Conservation (phyloP, 1,140 invertebrate species). For the Liolophura sinensis region DNA sequence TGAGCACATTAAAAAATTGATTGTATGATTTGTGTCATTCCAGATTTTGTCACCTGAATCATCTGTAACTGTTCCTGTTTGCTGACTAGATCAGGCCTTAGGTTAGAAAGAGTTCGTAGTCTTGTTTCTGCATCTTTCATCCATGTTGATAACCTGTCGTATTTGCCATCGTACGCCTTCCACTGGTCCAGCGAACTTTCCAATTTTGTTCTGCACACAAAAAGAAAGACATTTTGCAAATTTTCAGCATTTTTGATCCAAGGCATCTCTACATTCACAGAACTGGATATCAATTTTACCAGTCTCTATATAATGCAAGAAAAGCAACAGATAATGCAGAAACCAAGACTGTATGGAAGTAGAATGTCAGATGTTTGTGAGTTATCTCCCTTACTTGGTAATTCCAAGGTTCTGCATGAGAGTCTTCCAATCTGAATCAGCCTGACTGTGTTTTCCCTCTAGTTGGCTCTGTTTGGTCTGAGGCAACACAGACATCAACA, state of each 20-base stretch:
- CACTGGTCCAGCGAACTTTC: conserved; percentile 76
- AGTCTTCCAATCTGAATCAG: conserved; percentile 73
- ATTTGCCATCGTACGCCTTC: conserved; percentile 76
- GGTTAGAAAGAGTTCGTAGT: conserved; percentile 68
- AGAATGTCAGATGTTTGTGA: too few relatives aligned
- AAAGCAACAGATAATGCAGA: background rate
- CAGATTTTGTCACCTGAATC: too few relatives aligned
- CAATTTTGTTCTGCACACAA: conserved; percentile 59
- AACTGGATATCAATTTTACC: too few relatives aligned
- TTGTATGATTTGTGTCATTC: too few relatives aligned
- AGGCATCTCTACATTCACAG: too few relatives aligned
- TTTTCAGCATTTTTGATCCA: background rate
- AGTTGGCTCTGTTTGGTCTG: conserved; percentile 44
- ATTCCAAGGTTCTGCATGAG: conserved; percentile 63
- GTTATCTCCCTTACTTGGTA: background rate
- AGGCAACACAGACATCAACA: conserved; percentile 38
- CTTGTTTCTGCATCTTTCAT: conserved; percentile 84
- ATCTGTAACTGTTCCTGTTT: conserved; percentile 71
- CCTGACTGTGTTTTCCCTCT: conserved; percentile 66
- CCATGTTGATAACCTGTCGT: conserved; percentile 79
- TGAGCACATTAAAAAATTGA: too few relatives aligned
- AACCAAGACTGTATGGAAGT: background rate
- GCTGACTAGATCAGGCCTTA: conserved; percentile 69
- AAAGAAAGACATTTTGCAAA: conserved; percentile 1
- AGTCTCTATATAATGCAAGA: too few relatives aligned